Conservation (phyloP, 35 echinoderm and acorn worm genomes). For the Patiria miniata region DNA sequence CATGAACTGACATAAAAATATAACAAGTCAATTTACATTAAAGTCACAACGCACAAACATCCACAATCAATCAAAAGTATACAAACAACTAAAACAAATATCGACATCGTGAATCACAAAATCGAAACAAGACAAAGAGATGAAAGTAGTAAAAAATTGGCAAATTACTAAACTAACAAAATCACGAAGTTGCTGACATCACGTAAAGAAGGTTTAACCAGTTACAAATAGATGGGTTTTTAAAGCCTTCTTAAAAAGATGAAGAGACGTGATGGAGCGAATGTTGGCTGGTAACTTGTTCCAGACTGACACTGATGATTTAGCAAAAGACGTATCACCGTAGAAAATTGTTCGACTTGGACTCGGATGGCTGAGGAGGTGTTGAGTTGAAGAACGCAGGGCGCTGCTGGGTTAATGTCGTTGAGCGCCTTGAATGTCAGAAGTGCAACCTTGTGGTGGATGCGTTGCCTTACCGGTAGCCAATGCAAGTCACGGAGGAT, state of each 20-base stretch:
- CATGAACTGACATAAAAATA: no score
- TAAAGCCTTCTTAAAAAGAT: neutral
- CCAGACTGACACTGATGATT: neutral
- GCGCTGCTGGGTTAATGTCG: neutral
- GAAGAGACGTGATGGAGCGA: neutral
- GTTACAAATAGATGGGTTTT: neutral
- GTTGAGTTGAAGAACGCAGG: neutral
- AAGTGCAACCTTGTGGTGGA: conserved; percentile 16
- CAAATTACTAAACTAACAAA: no score
- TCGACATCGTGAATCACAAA: no score
- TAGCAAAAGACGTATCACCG: neutral
- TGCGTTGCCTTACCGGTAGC: conserved; percentile 57
- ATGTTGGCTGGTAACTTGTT: neutral
- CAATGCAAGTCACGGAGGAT: conserved; percentile 46
- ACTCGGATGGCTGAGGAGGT: neutral
- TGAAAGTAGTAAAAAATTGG: no score
- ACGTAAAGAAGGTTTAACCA: no score
- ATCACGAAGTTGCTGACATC: no score
- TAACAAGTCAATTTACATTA: no score
- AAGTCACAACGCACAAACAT: no score
- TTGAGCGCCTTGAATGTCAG: conserved; percentile 44
- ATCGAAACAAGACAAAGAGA: no score
- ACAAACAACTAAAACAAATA: no score
- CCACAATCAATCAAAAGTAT: no score
- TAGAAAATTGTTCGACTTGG: neutral